phyloP scores from a whole-genome alignment of 2,113 vertebrate genomes.

The Propithecus coquereli region DNA sequence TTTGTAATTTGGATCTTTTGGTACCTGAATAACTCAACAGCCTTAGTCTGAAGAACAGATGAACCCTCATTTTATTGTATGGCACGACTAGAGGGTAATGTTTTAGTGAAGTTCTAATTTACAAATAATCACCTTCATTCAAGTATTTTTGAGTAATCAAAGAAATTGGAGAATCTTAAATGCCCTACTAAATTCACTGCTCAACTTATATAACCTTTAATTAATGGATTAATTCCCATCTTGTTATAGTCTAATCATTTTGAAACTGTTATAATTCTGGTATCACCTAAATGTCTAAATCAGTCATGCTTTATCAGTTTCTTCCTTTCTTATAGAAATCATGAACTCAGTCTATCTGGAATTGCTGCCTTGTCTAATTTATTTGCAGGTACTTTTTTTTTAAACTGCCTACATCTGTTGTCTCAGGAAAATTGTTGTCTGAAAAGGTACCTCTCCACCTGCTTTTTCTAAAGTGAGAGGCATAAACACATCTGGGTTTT shows the following conservation, averaged over 20 bases:
- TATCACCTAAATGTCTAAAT: conserved; percentile 23
- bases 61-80: background rate
- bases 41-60: background rate
- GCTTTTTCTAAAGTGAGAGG: conserved; percentile 68
- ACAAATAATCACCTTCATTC: conserved; percentile 10
- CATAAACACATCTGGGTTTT: conserved; percentile 71
- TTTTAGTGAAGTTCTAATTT: background rate
- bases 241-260: background rate
- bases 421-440: conserved; percentile 68
- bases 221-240: background rate
- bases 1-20: background rate
- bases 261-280: conserved; percentile 19
- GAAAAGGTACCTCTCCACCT: conserved; percentile 77
- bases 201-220: background rate
- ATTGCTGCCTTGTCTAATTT: conserved; percentile 46
- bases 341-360: background rate
- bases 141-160: conserved; percentile 6
- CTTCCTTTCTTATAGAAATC: conserved; percentile 57
- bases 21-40: background rate
- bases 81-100: background rate
- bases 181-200: background rate
- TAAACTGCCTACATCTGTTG: conserved; percentile 48
- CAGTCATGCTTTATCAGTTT: background rate
- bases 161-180: conserved; percentile 36
- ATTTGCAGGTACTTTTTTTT: conserved; percentile 39